Evolutionary conservation across 2,797 vertebrate genomes (phyloP).

Genomic region (Lepidocolaptes lacrymiger): DNA sequence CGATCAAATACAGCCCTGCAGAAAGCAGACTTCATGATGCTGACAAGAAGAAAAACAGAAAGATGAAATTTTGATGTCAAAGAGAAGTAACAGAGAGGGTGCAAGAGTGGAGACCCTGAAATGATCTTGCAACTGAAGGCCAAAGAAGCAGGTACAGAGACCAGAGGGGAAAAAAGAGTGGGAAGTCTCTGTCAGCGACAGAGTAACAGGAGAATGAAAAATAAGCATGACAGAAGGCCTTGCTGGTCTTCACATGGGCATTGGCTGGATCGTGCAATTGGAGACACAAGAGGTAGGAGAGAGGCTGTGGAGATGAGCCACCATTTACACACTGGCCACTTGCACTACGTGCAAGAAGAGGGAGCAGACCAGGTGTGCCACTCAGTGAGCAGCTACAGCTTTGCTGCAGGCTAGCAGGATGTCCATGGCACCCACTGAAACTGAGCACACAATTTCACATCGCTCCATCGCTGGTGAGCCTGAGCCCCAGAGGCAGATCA

Average conservation of each 20-base stretch:
- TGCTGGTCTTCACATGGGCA: not conserved
- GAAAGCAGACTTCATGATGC: not conserved
- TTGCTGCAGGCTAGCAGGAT: not conserved
- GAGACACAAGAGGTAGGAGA: not conserved
- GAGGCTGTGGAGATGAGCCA: not conserved
- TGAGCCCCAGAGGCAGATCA: not conserved
- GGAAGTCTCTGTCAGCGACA: not conserved
- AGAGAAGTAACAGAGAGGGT: not conserved
- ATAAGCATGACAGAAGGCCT: not conserved
- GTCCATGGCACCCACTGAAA: rapidly evolving
- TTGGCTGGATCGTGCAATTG: not conserved
- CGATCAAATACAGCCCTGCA: not conserved
- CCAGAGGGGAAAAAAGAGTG: not conserved
- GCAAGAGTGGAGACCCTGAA: not conserved
- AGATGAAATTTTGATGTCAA: not conserved
- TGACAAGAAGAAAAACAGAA: not conserved
- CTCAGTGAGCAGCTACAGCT: not conserved
- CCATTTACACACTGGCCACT: not conserved
- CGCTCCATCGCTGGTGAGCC: not conserved
- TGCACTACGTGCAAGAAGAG: not conserved
- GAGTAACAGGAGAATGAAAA: not conserved
- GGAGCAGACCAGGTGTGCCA: rapidly evolving
- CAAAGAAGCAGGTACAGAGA: not conserved
- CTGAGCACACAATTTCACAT: not conserved
- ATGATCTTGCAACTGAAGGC: not conserved